phyloP scores from a whole-genome alignment of 1,140 invertebrate genomes.

The Phymorhynchus buccinoides region DNA sequence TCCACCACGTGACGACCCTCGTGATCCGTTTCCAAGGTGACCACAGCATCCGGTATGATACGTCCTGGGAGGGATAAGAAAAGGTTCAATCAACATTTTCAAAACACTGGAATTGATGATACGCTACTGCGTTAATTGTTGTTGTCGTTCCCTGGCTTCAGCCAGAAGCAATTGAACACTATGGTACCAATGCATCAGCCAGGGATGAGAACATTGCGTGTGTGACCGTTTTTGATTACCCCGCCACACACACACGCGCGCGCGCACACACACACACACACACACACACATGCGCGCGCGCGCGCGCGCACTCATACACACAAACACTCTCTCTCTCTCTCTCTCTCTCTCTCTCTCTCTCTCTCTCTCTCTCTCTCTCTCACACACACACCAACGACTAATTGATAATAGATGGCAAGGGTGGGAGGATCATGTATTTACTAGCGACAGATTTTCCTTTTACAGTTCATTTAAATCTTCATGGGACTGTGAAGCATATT shows the following conservation, averaged over 20 bases:
- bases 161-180: background rate
- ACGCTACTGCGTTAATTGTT: too few species aligned
- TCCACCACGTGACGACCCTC: conserved; percentile 16
- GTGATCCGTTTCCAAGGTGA: conserved; percentile 27
- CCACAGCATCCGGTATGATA: background rate
- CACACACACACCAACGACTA: background rate
- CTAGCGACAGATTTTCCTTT: too few species aligned
- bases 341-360: background rate
- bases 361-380: background rate
- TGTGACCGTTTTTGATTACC: background rate
- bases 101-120: too few species aligned
- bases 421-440: too few species aligned
- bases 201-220: background rate
- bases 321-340: background rate
- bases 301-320: background rate
- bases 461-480: too few species aligned
- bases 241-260: background rate
- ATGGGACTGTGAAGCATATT: too few species aligned
- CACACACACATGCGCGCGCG: background rate
- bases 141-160: too few species aligned
- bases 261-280: background rate
- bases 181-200: background rate
- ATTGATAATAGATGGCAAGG: too few species aligned
- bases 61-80: background rate
- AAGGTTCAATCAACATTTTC: too few species aligned